Base-by-base conservation (phyloP, 2,113 vertebrate genomes). In the Otolemur garnettii region DNA sequence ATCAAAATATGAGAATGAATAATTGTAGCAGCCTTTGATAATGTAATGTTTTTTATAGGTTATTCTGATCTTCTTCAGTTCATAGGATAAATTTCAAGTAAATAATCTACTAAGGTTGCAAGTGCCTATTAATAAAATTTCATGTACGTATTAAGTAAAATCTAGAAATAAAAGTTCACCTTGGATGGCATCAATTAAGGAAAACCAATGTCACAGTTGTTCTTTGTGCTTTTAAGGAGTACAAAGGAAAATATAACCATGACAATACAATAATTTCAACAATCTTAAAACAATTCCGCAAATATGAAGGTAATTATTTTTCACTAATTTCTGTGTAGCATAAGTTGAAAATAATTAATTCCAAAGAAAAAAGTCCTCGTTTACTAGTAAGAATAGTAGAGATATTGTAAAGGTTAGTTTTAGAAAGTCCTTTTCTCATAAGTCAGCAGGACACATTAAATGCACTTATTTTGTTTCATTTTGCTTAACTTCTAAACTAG, bases 1-100 rank as follows among this genome's bases (percentile, higher is more conserved):
- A 53, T 93, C 24, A 94, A 33, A 90, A 84, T 90, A 97, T 55
- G 91, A 87, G 86, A 97, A 91, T 92, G 97, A 96, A 93, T 38
- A 91, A 97, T 94, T 38, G 93, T 0, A 92, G 95, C 72, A 87
- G 86, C 91, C 69, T 87, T 96, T 87, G 92, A 95, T 93, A 94
- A 96, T 92, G 24, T 14, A 4, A 15, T 60, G 4, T 14, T 42
- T 50, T 91, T 45, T 87, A 62, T 3, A 71, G 80, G 38, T 72
- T 45, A n/a, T 35, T 53, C 30, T 26, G 0, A 91, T 94, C 60
- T n/a, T 96, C 94, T 87, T 95, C 78, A 95, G 89, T 71, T 79
- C 14, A 68, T 18, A 80, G 38, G 35, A 93, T 90, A 82, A n/a
- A 33, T 55, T 92, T 96, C 83, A 96, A 86, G 85, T 71, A 95